A percentile compares a stretch with the other conserved stretches of the same genome.
These are phyloP conservation scores for Crotophaga sulcirostris DNA, from an alignment of 2,113 vertebrate species.

Conservation along the genomic window DNA sequence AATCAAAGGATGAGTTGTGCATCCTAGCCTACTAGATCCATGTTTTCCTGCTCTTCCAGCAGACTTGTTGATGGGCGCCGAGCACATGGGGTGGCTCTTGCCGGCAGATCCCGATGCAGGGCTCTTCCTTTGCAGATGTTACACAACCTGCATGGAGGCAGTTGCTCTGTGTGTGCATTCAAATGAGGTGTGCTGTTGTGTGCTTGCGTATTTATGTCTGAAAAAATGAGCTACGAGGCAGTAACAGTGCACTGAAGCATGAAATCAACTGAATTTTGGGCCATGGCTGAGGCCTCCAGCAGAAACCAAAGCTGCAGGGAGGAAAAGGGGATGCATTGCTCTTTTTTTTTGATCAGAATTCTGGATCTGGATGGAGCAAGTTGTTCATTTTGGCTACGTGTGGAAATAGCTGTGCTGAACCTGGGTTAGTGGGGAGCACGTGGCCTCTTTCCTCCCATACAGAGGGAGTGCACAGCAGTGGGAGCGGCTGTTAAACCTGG, in stretches of 20 bases:
- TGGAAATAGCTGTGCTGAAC: not conserved
- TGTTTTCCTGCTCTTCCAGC: not conserved
- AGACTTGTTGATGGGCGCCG: not conserved
- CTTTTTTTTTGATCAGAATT: not conserved
- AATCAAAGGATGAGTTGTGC: not conserved
- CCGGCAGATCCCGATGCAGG: not conserved
- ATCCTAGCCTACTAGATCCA: not conserved
- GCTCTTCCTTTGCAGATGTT: conserved; percentile 5
- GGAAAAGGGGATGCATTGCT: not conserved
- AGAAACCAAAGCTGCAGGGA: not conserved
- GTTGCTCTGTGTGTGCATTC: not conserved
- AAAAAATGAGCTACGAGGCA: not conserved
- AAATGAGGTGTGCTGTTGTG: not conserved
- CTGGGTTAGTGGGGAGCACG: not conserved
- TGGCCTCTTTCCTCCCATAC: not conserved
- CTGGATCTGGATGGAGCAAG: not conserved
- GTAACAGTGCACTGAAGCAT: not conserved
- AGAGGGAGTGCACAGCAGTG: not conserved
- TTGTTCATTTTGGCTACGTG: not conserved
- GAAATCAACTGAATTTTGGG: not conserved
- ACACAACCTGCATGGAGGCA: conserved; percentile 5
- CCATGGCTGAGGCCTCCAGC: not conserved
- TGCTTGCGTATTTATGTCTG: not conserved
- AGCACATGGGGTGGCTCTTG: not conserved
- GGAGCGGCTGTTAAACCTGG: not conserved